A percentile compares a stretch with the other conserved stretches of the same genome.
Conservation (phyloP, 2,113 vertebrate genomes). For the Raja brachyura region DNA sequence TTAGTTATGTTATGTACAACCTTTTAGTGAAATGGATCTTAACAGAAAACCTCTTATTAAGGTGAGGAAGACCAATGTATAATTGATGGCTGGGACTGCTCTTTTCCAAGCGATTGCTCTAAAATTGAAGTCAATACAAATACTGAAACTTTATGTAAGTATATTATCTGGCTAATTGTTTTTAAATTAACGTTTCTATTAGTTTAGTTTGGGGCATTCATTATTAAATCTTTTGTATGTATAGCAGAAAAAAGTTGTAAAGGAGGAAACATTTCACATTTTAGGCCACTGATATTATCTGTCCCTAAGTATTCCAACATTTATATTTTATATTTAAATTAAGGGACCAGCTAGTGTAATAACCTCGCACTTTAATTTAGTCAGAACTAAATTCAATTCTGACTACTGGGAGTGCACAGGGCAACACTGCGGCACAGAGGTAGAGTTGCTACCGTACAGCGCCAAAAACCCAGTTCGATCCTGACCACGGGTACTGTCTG, state of each 20-base stretch:
- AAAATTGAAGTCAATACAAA: conserved; percentile 67
- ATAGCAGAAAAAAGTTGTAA: too few relatives aligned
- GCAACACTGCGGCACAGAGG: too few relatives aligned
- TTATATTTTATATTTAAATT: too few relatives aligned
- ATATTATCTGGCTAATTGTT: not conserved
- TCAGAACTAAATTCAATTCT: not conserved
- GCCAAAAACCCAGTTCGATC: too few relatives aligned
- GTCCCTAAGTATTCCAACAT: too few relatives aligned
- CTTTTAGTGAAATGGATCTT: conserved; percentile 13
- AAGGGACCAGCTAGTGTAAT: too few relatives aligned
- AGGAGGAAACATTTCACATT: too few relatives aligned
- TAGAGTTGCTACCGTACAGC: too few relatives aligned
- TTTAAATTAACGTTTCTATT: not conserved
- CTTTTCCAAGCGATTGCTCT: conserved; percentile 68
- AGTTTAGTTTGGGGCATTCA: not conserved
- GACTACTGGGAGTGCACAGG: too few relatives aligned
- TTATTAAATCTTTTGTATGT: not conserved
- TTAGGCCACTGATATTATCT: too few relatives aligned
- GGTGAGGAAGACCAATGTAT: conserved; percentile 68
- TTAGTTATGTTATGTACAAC: not conserved
- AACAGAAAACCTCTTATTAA: conserved; percentile 43
- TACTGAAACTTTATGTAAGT: conserved; percentile 70
- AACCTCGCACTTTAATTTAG: too few relatives aligned
- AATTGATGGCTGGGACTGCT: conserved; percentile 81
- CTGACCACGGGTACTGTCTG: too few relatives aligned